Conservation (phyloP, 2,797 vertebrate genomes). For the Ceryle rudis region DNA sequence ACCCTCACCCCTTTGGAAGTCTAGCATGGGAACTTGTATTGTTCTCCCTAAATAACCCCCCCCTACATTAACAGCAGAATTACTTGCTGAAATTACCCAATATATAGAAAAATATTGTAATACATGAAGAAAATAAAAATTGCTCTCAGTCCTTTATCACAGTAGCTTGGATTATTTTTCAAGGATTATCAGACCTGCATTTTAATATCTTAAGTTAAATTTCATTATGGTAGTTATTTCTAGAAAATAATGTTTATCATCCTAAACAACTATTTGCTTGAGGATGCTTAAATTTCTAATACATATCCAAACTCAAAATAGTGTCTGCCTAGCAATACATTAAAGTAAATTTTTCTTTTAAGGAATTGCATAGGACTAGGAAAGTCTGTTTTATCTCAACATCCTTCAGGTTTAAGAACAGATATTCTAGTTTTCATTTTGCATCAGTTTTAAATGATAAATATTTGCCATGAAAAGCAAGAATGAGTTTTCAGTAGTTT, state of each 20-base stretch:
- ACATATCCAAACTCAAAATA: not conserved
- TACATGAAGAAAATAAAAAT: not conserved
- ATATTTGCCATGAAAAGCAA: not conserved
- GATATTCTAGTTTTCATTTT: conserved; percentile 7
- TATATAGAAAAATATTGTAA: not conserved
- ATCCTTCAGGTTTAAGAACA: not conserved
- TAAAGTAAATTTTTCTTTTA: not conserved
- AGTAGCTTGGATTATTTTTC: not conserved
- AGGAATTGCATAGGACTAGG: not conserved
- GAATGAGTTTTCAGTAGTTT: not conserved
- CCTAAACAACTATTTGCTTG: not conserved
- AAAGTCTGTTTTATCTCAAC: not conserved
- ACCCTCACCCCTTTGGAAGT: not conserved
- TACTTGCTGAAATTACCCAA: not conserved
- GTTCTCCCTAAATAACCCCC: not conserved
- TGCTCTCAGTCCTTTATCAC: not conserved
- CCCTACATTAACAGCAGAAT: not conserved
- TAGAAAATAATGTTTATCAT: not conserved
- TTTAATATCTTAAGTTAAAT: not conserved
- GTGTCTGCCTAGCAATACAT: not conserved
- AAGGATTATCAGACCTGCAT: not conserved
- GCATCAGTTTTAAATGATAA: conserved; percentile 11
- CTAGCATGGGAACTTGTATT: not conserved
- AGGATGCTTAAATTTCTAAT: not conserved
- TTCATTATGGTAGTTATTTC: not conserved